Percentiles rank a stretch among this genome's conserved stretches.
These are phyloP conservation scores for Crocuta crocuta DNA, from an alignment of 2,113 vertebrate genomes.

Conservation along the genomic window DNA sequence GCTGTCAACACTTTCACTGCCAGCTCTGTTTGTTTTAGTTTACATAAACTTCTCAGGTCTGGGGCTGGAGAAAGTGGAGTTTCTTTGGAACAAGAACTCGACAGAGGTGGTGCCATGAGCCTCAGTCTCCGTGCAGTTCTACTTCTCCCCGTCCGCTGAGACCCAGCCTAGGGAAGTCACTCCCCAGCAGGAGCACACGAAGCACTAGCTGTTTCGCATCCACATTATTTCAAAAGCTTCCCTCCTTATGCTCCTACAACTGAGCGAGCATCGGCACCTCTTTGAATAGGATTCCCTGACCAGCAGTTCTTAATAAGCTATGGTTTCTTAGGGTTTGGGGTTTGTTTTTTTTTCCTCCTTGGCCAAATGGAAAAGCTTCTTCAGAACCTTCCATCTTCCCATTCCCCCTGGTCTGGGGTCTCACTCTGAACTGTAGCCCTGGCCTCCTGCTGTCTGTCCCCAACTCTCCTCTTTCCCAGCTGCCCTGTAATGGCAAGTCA, in stretches of 20 bases:
- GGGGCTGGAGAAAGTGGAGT: background rate
- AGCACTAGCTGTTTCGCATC: background rate
- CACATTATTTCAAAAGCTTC: background rate
- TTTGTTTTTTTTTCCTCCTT: background rate
- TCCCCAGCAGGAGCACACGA: background rate
- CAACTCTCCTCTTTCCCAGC: background rate
- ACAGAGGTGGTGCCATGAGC: background rate
- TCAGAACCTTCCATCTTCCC: background rate
- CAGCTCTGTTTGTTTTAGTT: slow-evolving; percentile 6
- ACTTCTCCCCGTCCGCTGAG: background rate
- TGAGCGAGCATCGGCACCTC: background rate
- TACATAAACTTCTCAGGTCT: background rate
- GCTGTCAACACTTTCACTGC: background rate
- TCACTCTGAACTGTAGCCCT: too few relatives aligned
- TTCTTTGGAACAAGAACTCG: background rate
- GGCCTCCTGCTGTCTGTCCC: background rate
- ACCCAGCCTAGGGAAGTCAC: background rate
- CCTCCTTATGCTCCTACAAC: background rate
- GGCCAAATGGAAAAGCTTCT: background rate
- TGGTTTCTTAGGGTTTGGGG: background rate
- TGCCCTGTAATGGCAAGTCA: background rate
- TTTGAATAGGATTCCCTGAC: background rate
- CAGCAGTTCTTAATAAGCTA: background rate
- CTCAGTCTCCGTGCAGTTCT: background rate
- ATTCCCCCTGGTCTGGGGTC: background rate